Conservation (phyloP, 2,888 invertebrate species). For the Morpho deidamia region DNA sequence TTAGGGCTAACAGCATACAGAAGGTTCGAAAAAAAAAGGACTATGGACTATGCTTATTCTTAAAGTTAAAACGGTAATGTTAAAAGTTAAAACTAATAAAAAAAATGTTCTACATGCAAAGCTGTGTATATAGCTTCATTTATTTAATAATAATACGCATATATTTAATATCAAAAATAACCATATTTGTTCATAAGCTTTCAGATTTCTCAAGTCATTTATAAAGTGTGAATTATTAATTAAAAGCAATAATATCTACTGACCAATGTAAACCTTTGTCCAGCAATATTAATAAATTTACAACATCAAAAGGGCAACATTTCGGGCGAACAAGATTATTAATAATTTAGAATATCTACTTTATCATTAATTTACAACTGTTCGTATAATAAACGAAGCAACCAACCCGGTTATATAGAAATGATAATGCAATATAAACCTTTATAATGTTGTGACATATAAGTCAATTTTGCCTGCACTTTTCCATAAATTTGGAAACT, state of each 20-base stretch:
- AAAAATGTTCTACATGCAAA: too few relatives aligned
- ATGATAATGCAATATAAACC: not conserved
- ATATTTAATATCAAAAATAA: too few relatives aligned
- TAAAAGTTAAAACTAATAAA: too few relatives aligned
- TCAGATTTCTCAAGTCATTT: too few relatives aligned
- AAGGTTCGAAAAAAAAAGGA: too few relatives aligned
- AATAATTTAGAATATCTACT: constrained; percentile 10
- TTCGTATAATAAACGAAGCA: not conserved
- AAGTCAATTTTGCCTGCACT: not conserved
- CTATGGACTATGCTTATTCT: too few relatives aligned
- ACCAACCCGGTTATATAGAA: not conserved
- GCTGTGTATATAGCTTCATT: too few relatives aligned
- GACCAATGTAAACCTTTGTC: constrained; percentile 3
- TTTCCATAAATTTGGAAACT: not conserved
- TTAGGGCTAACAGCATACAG: too few relatives aligned
- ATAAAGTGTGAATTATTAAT: too few relatives aligned
- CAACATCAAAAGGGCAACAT: constrained; percentile 4
- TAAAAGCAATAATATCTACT: not conserved
- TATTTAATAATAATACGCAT: too few relatives aligned
- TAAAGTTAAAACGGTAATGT: too few relatives aligned
- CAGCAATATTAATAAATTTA: constrained; percentile 1
- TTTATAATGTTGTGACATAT: not conserved
- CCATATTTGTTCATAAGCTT: too few relatives aligned
- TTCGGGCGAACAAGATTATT: constrained; percentile 11
- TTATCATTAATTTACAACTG: constrained; percentile 7